These are phyloP conservation scores for Coreius guichenoti DNA, from an alignment of 2,797 vertebrate species.

Conservation along the genomic window DNA sequence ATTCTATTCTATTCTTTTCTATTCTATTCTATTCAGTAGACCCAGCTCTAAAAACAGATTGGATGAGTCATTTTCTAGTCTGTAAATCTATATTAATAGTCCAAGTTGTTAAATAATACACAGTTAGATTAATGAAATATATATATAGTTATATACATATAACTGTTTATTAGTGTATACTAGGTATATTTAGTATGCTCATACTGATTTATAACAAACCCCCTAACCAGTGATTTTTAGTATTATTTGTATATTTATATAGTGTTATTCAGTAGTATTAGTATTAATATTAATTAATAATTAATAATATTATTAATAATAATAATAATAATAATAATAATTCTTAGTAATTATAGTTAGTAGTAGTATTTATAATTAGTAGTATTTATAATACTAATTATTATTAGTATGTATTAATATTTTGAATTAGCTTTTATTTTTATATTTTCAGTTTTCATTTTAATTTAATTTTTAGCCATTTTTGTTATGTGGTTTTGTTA, in stretches of 20 bases:
- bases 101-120: background rate
- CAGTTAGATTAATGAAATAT: background rate
- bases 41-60: background rate
- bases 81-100: background rate
- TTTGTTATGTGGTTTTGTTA: background rate
- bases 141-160: background rate
- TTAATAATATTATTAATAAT: too few relatives aligned
- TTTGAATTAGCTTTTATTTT: background rate
- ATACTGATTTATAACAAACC: background rate
- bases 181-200: background rate
- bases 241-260: too few relatives aligned
- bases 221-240: background rate
- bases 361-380: too few relatives aligned
- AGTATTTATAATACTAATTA: too few relatives aligned
- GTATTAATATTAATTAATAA: too few relatives aligned
- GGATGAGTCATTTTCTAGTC: background rate
- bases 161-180: background rate
- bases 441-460: background rate
- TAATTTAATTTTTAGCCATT: too few relatives aligned
- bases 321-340: background rate
- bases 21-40: background rate
- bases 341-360: too few relatives aligned
- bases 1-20: background rate
- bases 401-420: background rate
- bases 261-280: too few relatives aligned